Base-by-base conservation (phyloP, 2,113 vertebrate genomes). In the Tiliqua scincoides region DNA sequence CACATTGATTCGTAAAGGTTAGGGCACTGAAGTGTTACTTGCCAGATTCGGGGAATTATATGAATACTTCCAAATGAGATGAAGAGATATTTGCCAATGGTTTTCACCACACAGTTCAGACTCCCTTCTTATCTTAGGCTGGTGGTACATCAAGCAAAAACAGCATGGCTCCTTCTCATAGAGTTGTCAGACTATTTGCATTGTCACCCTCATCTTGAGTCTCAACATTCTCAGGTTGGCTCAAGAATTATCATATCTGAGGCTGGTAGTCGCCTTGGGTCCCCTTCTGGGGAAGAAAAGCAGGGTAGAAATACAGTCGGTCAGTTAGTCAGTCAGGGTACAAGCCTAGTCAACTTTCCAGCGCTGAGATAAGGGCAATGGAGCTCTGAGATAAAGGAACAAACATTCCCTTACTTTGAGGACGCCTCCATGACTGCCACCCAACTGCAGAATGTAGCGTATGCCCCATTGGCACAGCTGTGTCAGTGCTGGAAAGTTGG, bases 1-100 rank as follows among this genome's bases (percentile, higher is more conserved):
- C 71, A 30, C 87, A 91, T 92, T 91, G 88, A 91, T 95, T 95
- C 92, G 91, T 93, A 93, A 95, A 91, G 89, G 89, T 93, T 79
- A 79, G 54, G 76, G 67, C 35, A 92, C 76, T 87, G 93, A 93
- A 91, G 91, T 90, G 86, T 92, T 95, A 84, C 92, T 91, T 89
- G 87, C 85, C 91, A 90, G 89, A 91, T 89, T 79, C 90, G 57
- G 54, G 78, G 25, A 54, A 54, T 8, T 17, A 9, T 6, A 43
- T 6, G 14, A 43, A 21, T 71, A 6, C 61, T 72, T 72, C 57
- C 57, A 30, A 68, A 79, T n/a, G 21, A 14, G 0, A 18, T 6
- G 40, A 20, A 8, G 17, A 52, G 70, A 35, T 80, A 30, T n/a
- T 65, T 71, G 73, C 43, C 14, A 18, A 48, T 25, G 27, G 17